Evolutionary conservation across 1,140 invertebrate genomes (phyloP), one percentile per base, ranked within the genome.

Genomic region (Anastrepha ludens): DNA sequence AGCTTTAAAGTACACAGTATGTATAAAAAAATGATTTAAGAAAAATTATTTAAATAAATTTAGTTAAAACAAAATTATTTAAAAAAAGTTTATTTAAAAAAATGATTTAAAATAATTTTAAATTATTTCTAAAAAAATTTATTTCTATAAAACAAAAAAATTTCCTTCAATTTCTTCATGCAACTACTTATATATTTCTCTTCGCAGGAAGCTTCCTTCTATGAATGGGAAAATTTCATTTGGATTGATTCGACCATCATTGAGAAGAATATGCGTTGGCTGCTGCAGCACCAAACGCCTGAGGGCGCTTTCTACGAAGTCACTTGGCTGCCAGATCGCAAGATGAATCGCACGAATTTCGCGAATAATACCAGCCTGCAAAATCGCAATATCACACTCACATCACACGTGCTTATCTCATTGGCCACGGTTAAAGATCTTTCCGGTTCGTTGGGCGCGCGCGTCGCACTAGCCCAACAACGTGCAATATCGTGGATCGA

Each of bases 211-310:
- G 97, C 97, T 0, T 97, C 96, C 58, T 98, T 98, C 93, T 97
- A 97, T 89, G 98, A 98, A 92, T 98, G 97, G 97, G 97, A 98
- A 94, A 98, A 98, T 92, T 98, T 96, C 90, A 95, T 98, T 15
- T 98, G 97, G 91, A 98, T 98, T 88, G 98, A 98, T 94, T 96
- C 97, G 0, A 93, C 95, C 92, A 96, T 98, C 0, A 97, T 98
- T 89, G 94, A 95, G 1, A 95, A 96, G 91, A 95, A 97, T 7
- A 96, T 98, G 13, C 94, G 94, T 1, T 98, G 97, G 97, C 92
- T 98, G 1, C 90, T 98, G 87, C 94, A 96, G 86, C 96, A 97
- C 93, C 97, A 98, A 93, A 96, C 95, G 0, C 94, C 94, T 3
- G 96, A 97, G 44, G 98, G 98, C 1, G 95, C 97, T 0, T 98